Base-by-base conservation (phyloP, 2,113 vertebrate species). In the Ivindomyrus marchei region DNA sequence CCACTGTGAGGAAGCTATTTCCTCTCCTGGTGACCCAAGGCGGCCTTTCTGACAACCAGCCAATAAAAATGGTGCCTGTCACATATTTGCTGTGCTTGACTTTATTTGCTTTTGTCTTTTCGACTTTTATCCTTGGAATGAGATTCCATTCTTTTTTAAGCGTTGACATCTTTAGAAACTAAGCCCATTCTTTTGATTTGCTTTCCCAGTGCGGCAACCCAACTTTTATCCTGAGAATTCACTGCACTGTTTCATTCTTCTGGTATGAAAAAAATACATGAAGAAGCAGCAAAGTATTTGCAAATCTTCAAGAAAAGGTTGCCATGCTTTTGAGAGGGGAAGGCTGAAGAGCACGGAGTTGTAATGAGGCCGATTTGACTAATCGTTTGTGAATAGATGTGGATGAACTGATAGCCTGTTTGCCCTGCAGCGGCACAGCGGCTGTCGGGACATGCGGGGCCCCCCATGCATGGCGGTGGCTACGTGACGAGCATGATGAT, bases 401-500 rank as follows among this genome's bases (percentile, higher is more conserved):
- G 89, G 91, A 94, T 95, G 94, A 90, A 94, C 46, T 50, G 92
- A 94, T 92, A 93, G 94, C 90, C 91, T 93, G 91, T 88, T 91
- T 91, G 91, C 93, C 94, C 92, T 90, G 91, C 94, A 95, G 95
- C 96, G 92, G 94, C 94, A 95, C 86, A 88, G 92, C 93, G 93
- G 93, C 89, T 94, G 94, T 94, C 7, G 1, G 19, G 93, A 91
- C 94, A 95, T 92, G 93, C 87, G 90, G 88, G 94, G 94, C 70
- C 74, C 74, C 74, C 74, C 5, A 2, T 19, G 36, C 36, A 80
- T 80, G 74, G 74, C 31, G 74, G 36, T 80, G 74, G 36, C 95
- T 92, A 91, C 90, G 85, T 95, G 94, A 95, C 92, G 91, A 90
- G 89, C 85, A 88, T 96, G 95, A 95, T 94, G 95, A 96, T 96